Conservation (phyloP, 2,888 invertebrate species). For the Schizaphis graminum region DNA sequence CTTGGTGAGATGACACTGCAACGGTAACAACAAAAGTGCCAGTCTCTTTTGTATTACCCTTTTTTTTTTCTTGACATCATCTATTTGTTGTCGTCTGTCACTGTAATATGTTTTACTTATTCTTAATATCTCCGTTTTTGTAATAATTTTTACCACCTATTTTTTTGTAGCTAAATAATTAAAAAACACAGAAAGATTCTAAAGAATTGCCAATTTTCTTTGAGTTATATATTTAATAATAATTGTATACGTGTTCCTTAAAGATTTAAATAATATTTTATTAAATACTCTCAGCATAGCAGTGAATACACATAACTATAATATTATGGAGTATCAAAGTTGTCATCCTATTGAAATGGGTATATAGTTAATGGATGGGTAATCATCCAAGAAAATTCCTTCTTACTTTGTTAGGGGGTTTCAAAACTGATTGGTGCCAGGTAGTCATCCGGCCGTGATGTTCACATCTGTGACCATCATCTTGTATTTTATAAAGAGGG, state of each 20-base stretch:
- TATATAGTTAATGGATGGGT: slow-evolving; percentile 47
- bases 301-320: not conserved
- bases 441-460: slow-evolving; percentile 47
- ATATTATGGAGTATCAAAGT: slow-evolving; percentile 32
- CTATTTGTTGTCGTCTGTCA: slow-evolving; percentile 27
- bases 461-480: slow-evolving; percentile 48
- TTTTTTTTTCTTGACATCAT: not conserved
- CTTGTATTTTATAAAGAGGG: slow-evolving; percentile 31
- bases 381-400: slow-evolving; percentile 43
- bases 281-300: not conserved
- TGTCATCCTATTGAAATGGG: slow-evolving; percentile 50
- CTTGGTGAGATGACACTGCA: not conserved
- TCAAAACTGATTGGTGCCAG: slow-evolving; percentile 28
- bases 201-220: not conserved
- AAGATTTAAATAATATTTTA: not conserved
- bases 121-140: not conserved
- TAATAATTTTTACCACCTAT: not conserved
- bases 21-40: slow-evolving; percentile 13
- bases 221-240: not conserved
- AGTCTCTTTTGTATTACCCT: slow-evolving; percentile 40
- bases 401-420: slow-evolving; percentile 38
- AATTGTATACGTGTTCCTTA: not conserved
- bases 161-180: not conserved
- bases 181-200: not conserved
- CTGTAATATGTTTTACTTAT: slow-evolving; percentile 5